Evolutionary conservation across 2,888 invertebrate species (phyloP), one percentile per base, ranked within the genome.

Genomic region (Lomographa bimaculata): DNA sequence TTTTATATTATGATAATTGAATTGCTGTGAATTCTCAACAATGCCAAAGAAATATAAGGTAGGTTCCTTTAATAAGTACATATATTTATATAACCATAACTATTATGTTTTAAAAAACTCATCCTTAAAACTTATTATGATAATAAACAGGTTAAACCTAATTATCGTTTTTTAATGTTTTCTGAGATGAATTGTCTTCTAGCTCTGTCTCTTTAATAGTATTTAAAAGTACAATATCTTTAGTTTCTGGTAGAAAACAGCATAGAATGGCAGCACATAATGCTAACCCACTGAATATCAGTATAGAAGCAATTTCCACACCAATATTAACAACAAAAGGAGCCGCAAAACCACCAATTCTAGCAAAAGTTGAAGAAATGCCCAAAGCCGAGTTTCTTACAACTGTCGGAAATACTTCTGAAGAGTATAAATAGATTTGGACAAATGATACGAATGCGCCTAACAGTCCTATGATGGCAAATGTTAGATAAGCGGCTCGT

Each of bases 351-450:
- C 93, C 93, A 14, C 94, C 94, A 26, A 93, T 65, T 59, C 94
- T 89, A 0, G 92, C 94, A 59, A 92, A 92, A 76, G 92, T 91
- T 1, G 94, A 94, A 37, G 92, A 91, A 17, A 92, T 87, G n/a
- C 94, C 96, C 58, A 96, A 92, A 0, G 94, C 95, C 18, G 94
- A 92, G 70, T 95, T 96, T 49, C 96, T 89, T 1, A 95, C 91
- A 2, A 94, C 92, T 0, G 96, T 96, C 0, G 96, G 96, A 64
- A 94, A 95, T 19, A 96, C 76, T 79, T 96, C 96, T 0, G 95
- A 94, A 3, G 94, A 92, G 70, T 92, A 95, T 8, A 96, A 90
- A 68, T 94, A 94, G 12, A 91, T 82, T 36, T 91, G 90, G 1
- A 92, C 91, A 60, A 94, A 94, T 0, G 92, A 87, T 6, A 91